phyloP scores from a whole-genome alignment of 2,797 vertebrate species.

The Brotogeris chrysoptera region DNA sequence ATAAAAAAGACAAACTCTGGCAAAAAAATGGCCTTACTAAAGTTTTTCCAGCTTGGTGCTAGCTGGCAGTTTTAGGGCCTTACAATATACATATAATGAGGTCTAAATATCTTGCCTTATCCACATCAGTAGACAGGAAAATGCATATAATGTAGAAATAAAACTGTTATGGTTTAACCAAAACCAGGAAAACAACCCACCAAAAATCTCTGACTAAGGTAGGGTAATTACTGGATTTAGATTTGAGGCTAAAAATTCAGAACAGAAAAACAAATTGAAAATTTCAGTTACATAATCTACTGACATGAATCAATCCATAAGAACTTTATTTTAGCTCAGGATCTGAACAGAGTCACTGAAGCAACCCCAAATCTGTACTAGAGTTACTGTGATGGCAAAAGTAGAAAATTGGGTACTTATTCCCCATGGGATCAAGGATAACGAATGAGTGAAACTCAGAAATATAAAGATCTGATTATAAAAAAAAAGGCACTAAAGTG shows the following conservation, averaged over 20 bases:
- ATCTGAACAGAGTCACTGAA: background rate
- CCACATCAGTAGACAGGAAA: background rate
- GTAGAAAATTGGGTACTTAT: background rate
- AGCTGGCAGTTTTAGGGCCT: background rate
- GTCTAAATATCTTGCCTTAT: background rate
- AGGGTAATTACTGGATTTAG: background rate
- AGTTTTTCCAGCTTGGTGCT: background rate
- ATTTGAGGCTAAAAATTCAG: background rate
- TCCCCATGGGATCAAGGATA: background rate
- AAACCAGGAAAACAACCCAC: background rate
- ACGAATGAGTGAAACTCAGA: background rate
- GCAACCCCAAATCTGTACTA: background rate
- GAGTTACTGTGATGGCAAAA: background rate
- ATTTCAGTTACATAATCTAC: background rate
- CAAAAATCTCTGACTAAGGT: background rate
- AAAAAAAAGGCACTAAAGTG: background rate
- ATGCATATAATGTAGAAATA: background rate
- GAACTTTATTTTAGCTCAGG: background rate
- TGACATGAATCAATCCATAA: background rate
- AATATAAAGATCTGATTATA: background rate
- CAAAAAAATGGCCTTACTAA: background rate
- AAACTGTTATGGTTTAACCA: background rate
- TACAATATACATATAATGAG: background rate
- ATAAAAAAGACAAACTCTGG: background rate
- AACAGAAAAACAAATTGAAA: background rate